phyloP scores from a whole-genome alignment of 92 coral and sea anemone genomes.

The Umimayanthus chanpuru region DNA sequence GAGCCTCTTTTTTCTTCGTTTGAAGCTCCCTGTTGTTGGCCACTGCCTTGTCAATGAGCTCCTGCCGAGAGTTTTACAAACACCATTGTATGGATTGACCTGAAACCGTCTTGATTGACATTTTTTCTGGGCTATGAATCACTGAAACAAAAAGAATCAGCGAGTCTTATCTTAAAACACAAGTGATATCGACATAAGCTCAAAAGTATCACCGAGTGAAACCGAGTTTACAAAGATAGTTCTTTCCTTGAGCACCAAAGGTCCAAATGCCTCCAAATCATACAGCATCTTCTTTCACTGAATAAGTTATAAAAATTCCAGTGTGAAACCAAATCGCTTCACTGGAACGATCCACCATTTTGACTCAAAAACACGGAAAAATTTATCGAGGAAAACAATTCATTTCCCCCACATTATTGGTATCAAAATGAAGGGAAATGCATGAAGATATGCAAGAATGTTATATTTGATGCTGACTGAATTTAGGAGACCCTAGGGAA shows the following conservation, averaged over 20 bases:
- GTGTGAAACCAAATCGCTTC: neutral
- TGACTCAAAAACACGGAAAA: neutral
- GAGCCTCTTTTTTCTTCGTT: neutral
- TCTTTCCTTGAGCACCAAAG: neutral
- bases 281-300: neutral
- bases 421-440: neutral
- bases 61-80: neutral
- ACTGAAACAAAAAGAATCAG: neutral
- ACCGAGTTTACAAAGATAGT: neutral
- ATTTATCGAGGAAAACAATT: neutral
- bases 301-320: neutral
- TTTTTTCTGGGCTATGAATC: slow-evolving; percentile 10
- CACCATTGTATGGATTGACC: slow-evolving; percentile 3
- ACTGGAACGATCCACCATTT: neutral
- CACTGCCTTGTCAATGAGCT: neutral
- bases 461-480: neutral
- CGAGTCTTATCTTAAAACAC: neutral
- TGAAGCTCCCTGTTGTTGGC: slow-evolving; percentile 15
- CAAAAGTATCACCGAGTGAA: neutral
- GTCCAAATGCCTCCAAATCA: neutral
- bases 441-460: neutral
- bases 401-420: neutral
- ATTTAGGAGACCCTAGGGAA: no score
- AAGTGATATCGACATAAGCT: neutral
- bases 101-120: neutral